These are phyloP conservation scores for Gymnocypris eckloni DNA, from an alignment of 2,797 vertebrate genomes.

Conservation along the genomic window DNA sequence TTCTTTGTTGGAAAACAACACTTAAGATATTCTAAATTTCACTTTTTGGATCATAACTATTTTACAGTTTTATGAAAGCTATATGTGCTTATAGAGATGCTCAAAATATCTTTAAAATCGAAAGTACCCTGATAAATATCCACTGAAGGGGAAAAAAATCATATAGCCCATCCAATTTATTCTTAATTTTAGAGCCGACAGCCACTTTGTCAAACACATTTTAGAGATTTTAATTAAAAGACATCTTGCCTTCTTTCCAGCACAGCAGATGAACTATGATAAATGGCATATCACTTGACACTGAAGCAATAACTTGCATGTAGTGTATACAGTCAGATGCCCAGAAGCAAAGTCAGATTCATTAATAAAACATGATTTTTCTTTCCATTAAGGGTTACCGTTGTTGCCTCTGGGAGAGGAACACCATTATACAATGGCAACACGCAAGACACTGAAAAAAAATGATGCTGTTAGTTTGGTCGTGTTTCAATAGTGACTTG, in stretches of 20 bases:
- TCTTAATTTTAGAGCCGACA: background rate
- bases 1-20: background rate
- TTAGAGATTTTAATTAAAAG: background rate
- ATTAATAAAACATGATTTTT: conserved; percentile 88
- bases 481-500: background rate
- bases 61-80: background rate
- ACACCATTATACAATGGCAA: conserved; percentile 53
- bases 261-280: conserved; percentile 12
- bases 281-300: conserved; percentile 2
- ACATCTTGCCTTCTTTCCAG: background rate
- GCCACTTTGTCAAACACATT: background rate
- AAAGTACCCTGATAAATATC: background rate
- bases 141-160: background rate
- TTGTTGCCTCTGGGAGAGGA: conserved; percentile 71
- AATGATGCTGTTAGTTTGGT: conserved; percentile 2
- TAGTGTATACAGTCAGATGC: background rate
- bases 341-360: conserved; percentile 63
- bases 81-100: background rate
- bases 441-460: background rate
- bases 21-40: background rate
- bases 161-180: background rate
- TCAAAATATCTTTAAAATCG: background rate
- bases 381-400: conserved; percentile 86
- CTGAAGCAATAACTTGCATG: conserved; percentile 10
- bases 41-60: background rate